These are phyloP conservation scores for Procavia capensis DNA, from an alignment of 2,113 vertebrate genomes.

Conservation along the genomic window DNA sequence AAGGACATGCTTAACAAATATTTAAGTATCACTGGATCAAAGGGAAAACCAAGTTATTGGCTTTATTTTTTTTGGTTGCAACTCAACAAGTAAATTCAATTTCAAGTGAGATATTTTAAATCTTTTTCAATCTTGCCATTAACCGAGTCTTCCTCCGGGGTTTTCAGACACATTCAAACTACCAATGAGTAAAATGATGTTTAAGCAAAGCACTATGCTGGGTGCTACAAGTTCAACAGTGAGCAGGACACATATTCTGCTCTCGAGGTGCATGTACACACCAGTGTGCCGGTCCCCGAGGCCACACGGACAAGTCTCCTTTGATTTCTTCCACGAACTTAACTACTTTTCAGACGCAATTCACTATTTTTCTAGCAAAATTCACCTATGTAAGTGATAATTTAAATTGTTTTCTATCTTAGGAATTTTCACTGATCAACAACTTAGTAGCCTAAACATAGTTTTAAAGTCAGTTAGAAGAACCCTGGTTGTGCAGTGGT, in stretches of 20 bases:
- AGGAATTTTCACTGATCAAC: neutral
- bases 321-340: neutral
- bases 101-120: neutral
- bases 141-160: neutral
- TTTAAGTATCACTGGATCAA: neutral
- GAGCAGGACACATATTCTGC: neutral
- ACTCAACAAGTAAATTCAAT: neutral
- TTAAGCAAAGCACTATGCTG: neutral
- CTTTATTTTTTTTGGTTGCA: neutral
- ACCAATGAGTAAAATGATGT: neutral
- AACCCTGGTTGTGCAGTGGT: neutral
- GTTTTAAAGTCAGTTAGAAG: neutral
- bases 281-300: neutral
- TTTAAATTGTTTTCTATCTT: slow-evolving; percentile 32
- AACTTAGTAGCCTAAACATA: neutral
- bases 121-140: neutral
- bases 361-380: neutral
- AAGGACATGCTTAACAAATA: neutral
- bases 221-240: neutral
- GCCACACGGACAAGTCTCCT: neutral
- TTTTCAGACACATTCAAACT: neutral
- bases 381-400: neutral
- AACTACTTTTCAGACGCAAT: neutral
- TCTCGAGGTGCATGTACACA: neutral
- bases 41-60: neutral